Conservation (phyloP, 2,888 invertebrate species). For the Conops quadrifasciatus region DNA sequence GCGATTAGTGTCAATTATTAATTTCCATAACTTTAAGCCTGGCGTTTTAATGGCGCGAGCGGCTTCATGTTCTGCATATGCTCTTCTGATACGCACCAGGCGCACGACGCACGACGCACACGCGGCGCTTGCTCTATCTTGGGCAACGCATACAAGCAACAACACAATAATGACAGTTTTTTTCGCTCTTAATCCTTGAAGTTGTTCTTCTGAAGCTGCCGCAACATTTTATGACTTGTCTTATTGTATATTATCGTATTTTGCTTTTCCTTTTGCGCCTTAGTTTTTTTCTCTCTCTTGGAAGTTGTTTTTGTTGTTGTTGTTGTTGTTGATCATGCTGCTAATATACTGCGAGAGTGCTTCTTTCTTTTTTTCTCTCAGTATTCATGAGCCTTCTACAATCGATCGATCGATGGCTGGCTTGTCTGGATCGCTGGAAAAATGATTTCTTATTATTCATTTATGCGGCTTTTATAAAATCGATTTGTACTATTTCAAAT, state of each 20-base stretch:
- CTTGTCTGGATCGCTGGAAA: conserved; percentile 38
- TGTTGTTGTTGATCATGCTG: background rate
- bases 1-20: conserved; percentile 25
- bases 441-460: conserved; percentile 52
- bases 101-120: background rate
- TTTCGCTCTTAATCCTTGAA: conserved; percentile 9
- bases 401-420: conserved; percentile 6
- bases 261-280: background rate
- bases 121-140: background rate
- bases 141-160: too few relatives aligned
- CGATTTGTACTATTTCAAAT: conserved; percentile 49
- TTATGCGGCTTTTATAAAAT: conserved; percentile 50
- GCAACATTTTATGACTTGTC: conserved; percentile 6
- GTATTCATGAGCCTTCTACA: too few relatives aligned
- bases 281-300: too few relatives aligned
- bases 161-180: background rate
- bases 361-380: too few relatives aligned
- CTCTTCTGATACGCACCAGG: background rate
- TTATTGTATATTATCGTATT: background rate
- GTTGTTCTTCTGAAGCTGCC: background rate
- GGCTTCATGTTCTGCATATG: background rate
- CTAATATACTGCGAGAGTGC: background rate
- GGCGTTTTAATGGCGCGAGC: background rate
- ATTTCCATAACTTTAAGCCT: conserved; percentile 22
- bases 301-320: background rate